Conservation (phyloP, 2,888 invertebrate genomes). For the Bombylius major region DNA sequence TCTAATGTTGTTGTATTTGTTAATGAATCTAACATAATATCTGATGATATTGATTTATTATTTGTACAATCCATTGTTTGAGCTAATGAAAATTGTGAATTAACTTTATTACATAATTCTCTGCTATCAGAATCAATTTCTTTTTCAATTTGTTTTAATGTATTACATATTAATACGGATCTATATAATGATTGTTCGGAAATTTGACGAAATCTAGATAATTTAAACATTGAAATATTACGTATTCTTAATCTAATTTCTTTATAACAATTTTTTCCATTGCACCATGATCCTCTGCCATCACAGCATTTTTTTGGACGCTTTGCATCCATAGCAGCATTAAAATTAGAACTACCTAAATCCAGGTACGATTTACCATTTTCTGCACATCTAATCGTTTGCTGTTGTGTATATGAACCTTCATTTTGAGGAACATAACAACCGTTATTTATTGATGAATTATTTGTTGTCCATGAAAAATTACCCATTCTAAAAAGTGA, state of each 20-base stretch:
- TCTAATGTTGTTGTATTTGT: constrained; percentile 17
- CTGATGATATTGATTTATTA: constrained; percentile 20
- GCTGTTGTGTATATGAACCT: constrained; percentile 44
- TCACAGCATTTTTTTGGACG: constrained; percentile 48
- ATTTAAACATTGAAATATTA: constrained; percentile 83
- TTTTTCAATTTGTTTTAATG: constrained; percentile 73
- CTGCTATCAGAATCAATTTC: constrained; percentile 67
- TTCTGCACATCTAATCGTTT: constrained; percentile 76
- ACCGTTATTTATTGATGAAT: constrained; percentile 7
- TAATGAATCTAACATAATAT: constrained; percentile 18
- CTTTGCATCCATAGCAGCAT: constrained; percentile 26
- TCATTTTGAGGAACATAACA: background rate
- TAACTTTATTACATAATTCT: constrained; percentile 17
- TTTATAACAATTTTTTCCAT: constrained; percentile 69
- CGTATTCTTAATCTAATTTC: constrained; percentile 78
- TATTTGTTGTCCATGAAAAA: constrained; percentile 14
- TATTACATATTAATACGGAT: constrained; percentile 88
- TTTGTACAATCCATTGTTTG: constrained; percentile 1
- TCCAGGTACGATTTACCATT: constrained; percentile 84
- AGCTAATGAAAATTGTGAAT: constrained; percentile 9
- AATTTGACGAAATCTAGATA: constrained; percentile 75
- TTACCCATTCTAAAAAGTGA: constrained; percentile 19
- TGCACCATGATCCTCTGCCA: constrained; percentile 62
- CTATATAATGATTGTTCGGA: constrained; percentile 80
- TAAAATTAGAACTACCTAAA: constrained; percentile 50